A percentile compares a stretch with the other conserved stretches of the same genome.
These are phyloP conservation scores for Achroia grisella DNA, from an alignment of 1,140 invertebrate genomes.

Conservation along the genomic window DNA sequence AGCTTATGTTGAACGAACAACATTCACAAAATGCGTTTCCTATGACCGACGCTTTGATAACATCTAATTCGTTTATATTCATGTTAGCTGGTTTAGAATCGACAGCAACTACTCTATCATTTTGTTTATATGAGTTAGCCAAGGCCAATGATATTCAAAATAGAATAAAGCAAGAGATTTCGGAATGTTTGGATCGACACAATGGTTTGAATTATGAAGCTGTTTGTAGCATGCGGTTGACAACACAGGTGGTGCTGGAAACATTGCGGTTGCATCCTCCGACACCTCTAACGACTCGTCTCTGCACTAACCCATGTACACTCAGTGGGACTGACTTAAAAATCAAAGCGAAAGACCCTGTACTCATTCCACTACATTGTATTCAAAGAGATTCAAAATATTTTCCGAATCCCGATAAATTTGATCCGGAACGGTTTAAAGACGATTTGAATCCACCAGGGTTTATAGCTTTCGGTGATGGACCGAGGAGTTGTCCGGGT, in stretches of 20 bases:
- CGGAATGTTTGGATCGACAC: slow-evolving; percentile 35
- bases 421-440: slow-evolving; percentile 77
- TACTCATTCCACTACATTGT: slow-evolving; percentile 76
- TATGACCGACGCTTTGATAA: slow-evolving; percentile 63
- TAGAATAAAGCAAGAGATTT: slow-evolving; percentile 71
- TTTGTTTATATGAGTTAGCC: slow-evolving; percentile 73
- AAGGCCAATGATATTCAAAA: slow-evolving; percentile 74
- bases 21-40: slow-evolving; percentile 42
- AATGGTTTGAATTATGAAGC: slow-evolving; percentile 57
- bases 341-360: slow-evolving; percentile 70
- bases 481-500: slow-evolving; percentile 74
- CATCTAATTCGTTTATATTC: slow-evolving; percentile 72
- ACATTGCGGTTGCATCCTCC: slow-evolving; percentile 78
- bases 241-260: slow-evolving; percentile 78
- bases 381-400: slow-evolving; percentile 74
- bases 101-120: slow-evolving; percentile 72
- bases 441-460: slow-evolving; percentile 45
- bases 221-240: slow-evolving; percentile 74
- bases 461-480: slow-evolving; percentile 68
- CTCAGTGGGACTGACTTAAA: slow-evolving; percentile 53
- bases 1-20: slow-evolving; percentile 60
- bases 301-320: slow-evolving; percentile 57
- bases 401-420: slow-evolving; percentile 73
- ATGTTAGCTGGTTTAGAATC: slow-evolving; percentile 77
- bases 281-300: slow-evolving; percentile 75